A percentile compares a stretch with the other conserved stretches of the same genome.
These are phyloP conservation scores for Callipepla californica DNA, from an alignment of 2,113 vertebrate species.

Conservation along the genomic window DNA sequence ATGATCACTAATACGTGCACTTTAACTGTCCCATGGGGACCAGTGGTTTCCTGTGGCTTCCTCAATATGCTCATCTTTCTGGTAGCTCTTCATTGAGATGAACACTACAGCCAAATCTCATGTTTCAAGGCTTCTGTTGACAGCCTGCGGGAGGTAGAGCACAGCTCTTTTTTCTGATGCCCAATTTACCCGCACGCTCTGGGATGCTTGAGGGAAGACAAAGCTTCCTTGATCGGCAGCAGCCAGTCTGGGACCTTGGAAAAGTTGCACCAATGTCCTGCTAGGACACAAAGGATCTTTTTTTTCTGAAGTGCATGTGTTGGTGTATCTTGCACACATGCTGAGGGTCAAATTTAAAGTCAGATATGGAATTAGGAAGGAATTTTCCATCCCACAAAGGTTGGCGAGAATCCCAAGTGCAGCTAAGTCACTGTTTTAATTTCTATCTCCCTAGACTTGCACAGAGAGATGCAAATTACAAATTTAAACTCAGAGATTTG, in stretches of 20 bases:
- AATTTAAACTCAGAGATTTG: slow-evolving; percentile 22
- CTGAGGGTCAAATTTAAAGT: slow-evolving; percentile 76
- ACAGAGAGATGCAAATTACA: slow-evolving; percentile 32
- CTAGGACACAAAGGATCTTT: slow-evolving; percentile 45
- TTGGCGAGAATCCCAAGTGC: slow-evolving; percentile 66
- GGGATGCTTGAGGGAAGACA: slow-evolving; percentile 46
- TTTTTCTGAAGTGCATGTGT: slow-evolving; percentile 58
- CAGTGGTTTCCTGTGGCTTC: neutral
- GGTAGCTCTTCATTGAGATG: neutral
- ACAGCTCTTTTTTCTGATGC: slow-evolving; percentile 21
- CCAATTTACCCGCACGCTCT: neutral
- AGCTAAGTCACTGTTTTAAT: slow-evolving; percentile 57
- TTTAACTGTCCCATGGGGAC: neutral
- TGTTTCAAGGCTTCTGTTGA: slow-evolving; percentile 43
- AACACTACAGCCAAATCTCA: slow-evolving; percentile 3
- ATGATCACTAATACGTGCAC: neutral
- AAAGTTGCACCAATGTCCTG: slow-evolving; percentile 44
- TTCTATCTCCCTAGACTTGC: slow-evolving; percentile 31
- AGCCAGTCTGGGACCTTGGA: slow-evolving; percentile 19
- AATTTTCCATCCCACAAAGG: slow-evolving; percentile 72
- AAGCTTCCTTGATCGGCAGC: slow-evolving; percentile 46
- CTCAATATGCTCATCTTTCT: neutral
- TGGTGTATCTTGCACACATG: slow-evolving; percentile 63
- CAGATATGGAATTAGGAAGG: slow-evolving; percentile 75
- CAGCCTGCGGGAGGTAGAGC: slow-evolving; percentile 20